Conservation (phyloP, 1,140 invertebrate genomes). For the Lasaia peninsularis region DNA sequence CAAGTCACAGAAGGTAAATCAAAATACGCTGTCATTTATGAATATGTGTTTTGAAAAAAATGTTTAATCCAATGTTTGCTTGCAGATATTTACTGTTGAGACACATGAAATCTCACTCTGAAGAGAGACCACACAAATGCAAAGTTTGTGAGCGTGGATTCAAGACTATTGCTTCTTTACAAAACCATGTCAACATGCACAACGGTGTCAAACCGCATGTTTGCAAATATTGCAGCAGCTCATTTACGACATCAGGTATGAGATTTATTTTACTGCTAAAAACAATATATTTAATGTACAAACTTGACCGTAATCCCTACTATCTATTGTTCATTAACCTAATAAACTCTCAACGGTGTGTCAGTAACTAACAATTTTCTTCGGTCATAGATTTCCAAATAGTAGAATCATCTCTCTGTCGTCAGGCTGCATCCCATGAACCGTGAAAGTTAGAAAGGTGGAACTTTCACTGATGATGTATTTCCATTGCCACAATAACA, state of each 20-base stretch:
- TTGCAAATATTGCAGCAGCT: slow-evolving; percentile 94
- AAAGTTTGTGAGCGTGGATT: slow-evolving; percentile 96
- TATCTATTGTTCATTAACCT: no score
- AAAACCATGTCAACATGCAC: slow-evolving; percentile 98
- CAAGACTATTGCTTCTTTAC: slow-evolving; percentile 94
- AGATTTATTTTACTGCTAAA: slow-evolving; percentile 17
- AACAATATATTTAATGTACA: background rate
- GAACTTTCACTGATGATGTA: no score
- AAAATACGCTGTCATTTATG: background rate
- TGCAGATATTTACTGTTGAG: slow-evolving; percentile 89
- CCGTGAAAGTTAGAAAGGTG: no score
- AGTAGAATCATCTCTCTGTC: no score
- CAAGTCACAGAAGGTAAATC: slow-evolving; percentile 54
- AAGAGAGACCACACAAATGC: slow-evolving; percentile 96
- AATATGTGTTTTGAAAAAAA: no score
- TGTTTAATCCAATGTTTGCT: background rate
- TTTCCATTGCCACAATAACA: no score
- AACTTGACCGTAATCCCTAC: no score
- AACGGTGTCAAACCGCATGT: slow-evolving; percentile 96
- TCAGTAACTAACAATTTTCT: no score
- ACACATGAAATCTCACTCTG: slow-evolving; percentile 97
- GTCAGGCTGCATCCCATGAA: no score
- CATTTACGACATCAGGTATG: slow-evolving; percentile 95
- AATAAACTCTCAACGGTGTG: no score
- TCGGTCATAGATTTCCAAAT: no score